phyloP scores from a whole-genome alignment of 1,140 invertebrate genomes.

The Pararge aegeria region DNA sequence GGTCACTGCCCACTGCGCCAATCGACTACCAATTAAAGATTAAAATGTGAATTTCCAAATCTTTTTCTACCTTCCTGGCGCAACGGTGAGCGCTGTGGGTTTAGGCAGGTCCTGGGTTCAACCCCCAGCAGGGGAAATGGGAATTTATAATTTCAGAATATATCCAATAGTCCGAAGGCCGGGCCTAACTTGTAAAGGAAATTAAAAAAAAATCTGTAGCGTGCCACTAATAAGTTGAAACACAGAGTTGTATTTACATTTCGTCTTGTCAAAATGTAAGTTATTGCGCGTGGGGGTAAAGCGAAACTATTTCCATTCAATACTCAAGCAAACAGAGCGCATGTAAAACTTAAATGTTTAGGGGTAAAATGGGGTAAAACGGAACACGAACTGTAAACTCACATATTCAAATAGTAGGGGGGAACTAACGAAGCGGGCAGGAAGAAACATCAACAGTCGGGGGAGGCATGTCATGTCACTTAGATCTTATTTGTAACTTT shows the following conservation, averaged over 20 bases:
- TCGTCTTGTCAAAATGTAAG: constrained; percentile 21
- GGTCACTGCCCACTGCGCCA: no score
- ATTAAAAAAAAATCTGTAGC: no score
- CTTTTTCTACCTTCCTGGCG: no score
- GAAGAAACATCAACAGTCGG: constrained; percentile 50
- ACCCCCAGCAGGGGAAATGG: no score
- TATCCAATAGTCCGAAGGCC: no score
- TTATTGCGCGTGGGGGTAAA: constrained; percentile 22
- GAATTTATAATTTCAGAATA: no score
- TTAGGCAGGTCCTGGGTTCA: no score
- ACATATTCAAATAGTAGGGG: constrained; percentile 76
- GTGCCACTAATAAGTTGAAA: constrained; percentile 14
- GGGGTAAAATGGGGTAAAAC: constrained; percentile 40
- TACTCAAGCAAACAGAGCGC: constrained; percentile 49
- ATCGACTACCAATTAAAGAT: no score
- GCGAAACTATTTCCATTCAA: constrained; percentile 43
- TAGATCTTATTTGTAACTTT: constrained; percentile 9
- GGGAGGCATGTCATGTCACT: constrained; percentile 12
- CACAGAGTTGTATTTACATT: constrained; percentile 2
- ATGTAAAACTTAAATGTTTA: constrained; percentile 62
- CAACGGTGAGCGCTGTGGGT: no score
- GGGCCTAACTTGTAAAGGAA: no score
- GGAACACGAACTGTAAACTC: constrained; percentile 64
- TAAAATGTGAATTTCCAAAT: no score
- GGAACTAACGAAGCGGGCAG: constrained; percentile 60